phyloP scores from a whole-genome alignment of 2,888 invertebrate genomes.

The Agonopterix subpropinquella region DNA sequence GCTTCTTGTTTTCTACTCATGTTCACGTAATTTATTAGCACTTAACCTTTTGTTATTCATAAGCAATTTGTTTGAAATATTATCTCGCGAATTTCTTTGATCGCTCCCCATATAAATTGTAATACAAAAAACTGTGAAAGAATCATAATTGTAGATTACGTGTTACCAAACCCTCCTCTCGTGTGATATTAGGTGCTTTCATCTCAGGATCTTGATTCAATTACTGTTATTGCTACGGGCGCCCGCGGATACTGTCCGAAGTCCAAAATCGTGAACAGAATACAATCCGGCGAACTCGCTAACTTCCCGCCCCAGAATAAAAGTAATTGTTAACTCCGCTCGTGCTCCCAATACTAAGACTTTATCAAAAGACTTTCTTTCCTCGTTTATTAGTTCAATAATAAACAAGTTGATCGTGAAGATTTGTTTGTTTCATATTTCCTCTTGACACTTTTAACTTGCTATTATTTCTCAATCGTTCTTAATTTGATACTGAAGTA shows the following conservation, averaged over 20 bases:
- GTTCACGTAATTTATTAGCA: too few relatives aligned
- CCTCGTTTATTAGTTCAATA: slow-evolving; percentile 12
- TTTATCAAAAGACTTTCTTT: slow-evolving; percentile 11
- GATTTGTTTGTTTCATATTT: too few relatives aligned
- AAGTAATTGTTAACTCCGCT: slow-evolving; percentile 23
- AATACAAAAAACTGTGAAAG: neutral
- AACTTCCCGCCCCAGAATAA: slow-evolving; percentile 18
- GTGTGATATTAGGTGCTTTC: neutral
- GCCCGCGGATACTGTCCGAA: slow-evolving; percentile 5
- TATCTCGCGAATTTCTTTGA: too few relatives aligned
- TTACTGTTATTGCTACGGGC: slow-evolving; percentile 19
- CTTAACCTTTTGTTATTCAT: too few relatives aligned
- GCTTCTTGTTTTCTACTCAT: too few relatives aligned
- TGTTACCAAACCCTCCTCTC: slow-evolving; percentile 1
- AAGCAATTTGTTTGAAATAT: too few relatives aligned
- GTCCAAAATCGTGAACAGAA: slow-evolving; percentile 18
- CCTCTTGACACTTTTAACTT: too few relatives aligned
- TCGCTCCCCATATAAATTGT: too few relatives aligned
- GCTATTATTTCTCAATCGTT: too few relatives aligned
- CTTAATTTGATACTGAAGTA: too few relatives aligned
- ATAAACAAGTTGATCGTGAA: slow-evolving; percentile 7
- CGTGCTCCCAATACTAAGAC: slow-evolving; percentile 20
- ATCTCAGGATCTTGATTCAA: slow-evolving; percentile 20
- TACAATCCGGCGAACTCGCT: slow-evolving; percentile 17
- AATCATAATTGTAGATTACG: neutral